phyloP scores from a whole-genome alignment of 2,113 vertebrate species.

The Alectura lathami region DNA sequence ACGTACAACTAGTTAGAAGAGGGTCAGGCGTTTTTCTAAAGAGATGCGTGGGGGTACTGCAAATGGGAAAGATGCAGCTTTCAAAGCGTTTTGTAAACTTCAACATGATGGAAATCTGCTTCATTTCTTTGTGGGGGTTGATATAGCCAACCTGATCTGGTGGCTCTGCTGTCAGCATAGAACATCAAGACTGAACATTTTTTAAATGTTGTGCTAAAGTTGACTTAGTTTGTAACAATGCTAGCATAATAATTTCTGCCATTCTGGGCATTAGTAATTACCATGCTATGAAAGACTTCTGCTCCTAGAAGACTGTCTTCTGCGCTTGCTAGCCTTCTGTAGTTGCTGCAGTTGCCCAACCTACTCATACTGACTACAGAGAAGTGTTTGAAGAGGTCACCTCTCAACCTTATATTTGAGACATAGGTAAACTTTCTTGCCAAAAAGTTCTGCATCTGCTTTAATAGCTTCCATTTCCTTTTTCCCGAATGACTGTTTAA shows the following conservation, averaged over 20 bases:
- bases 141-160: not conserved
- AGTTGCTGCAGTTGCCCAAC: not conserved
- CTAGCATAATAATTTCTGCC: not conserved
- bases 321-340: not conserved
- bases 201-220: not conserved
- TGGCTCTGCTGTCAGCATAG: not conserved
- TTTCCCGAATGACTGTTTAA: not conserved
- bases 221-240: not conserved
- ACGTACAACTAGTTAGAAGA: not conserved
- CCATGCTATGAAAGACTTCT: not conserved
- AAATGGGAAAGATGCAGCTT: not conserved
- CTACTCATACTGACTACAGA: not conserved
- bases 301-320: not conserved
- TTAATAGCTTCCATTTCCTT: not conserved
- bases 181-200: not conserved
- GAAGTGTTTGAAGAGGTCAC: not conserved
- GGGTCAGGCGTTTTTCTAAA: fast-evolving
- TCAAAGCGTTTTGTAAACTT: not conserved
- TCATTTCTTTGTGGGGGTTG: not conserved
- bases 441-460: not conserved
- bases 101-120: not conserved
- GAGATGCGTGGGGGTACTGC: not conserved
- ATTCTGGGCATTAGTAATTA: not conserved
- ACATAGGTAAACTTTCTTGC: not conserved
- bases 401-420: not conserved